Base-by-base conservation (phyloP, 1,140 invertebrate genomes). In the Magallana angulata region DNA sequence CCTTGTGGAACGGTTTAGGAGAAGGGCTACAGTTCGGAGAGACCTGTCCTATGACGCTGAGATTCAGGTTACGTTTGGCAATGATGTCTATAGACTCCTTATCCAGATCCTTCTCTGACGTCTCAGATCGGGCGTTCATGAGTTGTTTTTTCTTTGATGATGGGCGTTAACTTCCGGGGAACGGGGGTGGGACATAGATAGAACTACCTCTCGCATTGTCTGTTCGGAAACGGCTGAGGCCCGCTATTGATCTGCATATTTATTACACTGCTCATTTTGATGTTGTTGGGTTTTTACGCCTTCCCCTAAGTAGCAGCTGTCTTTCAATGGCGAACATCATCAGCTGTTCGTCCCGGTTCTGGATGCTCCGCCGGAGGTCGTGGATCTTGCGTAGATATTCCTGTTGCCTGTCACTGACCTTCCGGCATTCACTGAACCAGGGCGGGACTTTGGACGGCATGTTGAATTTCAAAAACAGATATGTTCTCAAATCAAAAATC, bases 331-430 rank as follows among this genome's bases (percentile, higher is more conserved):
- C 81, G n/a, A 87, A 62, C 59, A 83, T 83, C 18, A 87, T 16
- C 24, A 87, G 48, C 57, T 87, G 81, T 18, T 87, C 86, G 12
- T 87, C 86, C 58, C 82, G 62, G 57, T 87, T 87, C 18, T 87
- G 81, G 18, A 87, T 62, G 57, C 82, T 76, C 18, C 82, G 59
- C 57, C 86, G n/a, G 11, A 87, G 9, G 0, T 83, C 82, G 60
- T 83, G 30, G n/a, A 87, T 36, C 18, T 84, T 87, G 16, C 76
- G 24, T 68, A 87, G 82, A 71, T 87, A 87, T 59, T 87, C 81
- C n/a, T 83, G 86, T 76, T 87, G 86, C 58, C 71, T 82, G 11
- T 81, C 59, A 18, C 81, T 87, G 18, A 87, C 86, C 64, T 81
- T 57, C 30, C 83, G 86, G 62, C 83, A 87, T 24, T 64, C 76